phyloP scores from a whole-genome alignment of 1,140 invertebrate genomes.

The Cydia amplana region DNA sequence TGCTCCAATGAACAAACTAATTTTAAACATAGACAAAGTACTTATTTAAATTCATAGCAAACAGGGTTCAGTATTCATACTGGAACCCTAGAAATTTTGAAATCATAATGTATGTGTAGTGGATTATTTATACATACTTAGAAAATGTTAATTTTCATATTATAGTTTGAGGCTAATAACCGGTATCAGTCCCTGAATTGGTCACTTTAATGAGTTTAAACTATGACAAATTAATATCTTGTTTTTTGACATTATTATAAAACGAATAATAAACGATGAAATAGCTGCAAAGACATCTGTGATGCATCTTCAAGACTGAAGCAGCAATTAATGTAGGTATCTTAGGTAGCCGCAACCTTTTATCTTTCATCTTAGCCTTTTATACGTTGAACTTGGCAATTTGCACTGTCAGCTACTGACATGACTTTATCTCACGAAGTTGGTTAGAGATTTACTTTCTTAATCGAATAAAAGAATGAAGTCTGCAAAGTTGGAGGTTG shows the following conservation, averaged over 20 bases:
- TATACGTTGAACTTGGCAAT: conserved; percentile 29
- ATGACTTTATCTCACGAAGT: conserved; percentile 17
- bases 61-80: no score
- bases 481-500: conserved; percentile 13
- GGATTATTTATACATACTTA: no score
- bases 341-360: conserved; percentile 17
- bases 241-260: background rate
- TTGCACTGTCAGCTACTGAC: conserved; percentile 28
- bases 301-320: background rate
- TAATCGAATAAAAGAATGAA: background rate
- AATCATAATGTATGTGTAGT: no score
- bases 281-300: background rate
- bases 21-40: background rate
- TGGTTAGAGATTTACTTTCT: conserved; percentile 20
- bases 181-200: no score
- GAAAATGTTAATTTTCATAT: no score
- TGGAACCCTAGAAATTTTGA: no score
- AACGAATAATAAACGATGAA: background rate
- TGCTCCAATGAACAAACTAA: background rate
- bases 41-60: no score
- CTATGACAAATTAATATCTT: background rate
- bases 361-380: conserved; percentile 30
- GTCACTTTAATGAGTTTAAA: no score
- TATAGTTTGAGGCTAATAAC: no score
- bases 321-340: conserved; percentile 10